phyloP scores from a whole-genome alignment of 1,140 invertebrate species.

The Ooceraea biroi region DNA sequence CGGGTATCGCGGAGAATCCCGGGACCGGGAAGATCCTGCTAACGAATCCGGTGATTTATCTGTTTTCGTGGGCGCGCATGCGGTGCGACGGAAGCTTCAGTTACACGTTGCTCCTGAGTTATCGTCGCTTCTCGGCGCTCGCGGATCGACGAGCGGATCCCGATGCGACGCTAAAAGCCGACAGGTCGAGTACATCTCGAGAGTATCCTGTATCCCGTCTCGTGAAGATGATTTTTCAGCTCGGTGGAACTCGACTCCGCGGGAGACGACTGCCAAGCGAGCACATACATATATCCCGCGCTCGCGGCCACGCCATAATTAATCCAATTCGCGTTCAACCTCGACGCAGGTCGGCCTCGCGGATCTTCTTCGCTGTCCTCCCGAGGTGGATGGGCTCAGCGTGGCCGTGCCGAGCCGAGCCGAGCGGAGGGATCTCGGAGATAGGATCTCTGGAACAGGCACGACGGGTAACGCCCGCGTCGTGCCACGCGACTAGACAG shows the following conservation, averaged over 20 bases:
- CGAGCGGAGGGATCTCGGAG: constrained; percentile 41
- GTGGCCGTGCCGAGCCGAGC: too few relatives aligned
- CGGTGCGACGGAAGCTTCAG: not conserved
- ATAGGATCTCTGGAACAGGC: constrained; percentile 67
- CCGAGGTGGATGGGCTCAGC: constrained; percentile 66
- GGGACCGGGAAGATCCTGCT: constrained; percentile 72
- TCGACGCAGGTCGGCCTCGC: constrained; percentile 17
- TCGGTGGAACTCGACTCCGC: not conserved
- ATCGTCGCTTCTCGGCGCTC: not conserved
- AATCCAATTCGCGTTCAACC: constrained; percentile 49
- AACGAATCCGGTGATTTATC: constrained; percentile 82
- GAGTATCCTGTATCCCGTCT: too few relatives aligned
- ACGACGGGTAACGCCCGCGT: constrained; percentile 66
- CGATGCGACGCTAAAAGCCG: not conserved
- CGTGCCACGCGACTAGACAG: constrained; percentile 76
- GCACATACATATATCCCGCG: not conserved
- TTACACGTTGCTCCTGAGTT: not conserved
- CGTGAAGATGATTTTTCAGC: not conserved
- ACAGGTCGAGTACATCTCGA: too few relatives aligned
- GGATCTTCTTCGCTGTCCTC: not conserved
- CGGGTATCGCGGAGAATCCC: constrained; percentile 65
- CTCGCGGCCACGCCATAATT: constrained; percentile 36
- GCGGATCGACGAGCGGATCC: not conserved
- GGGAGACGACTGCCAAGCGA: not conserved
- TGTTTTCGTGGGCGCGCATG: not conserved